These are phyloP conservation scores for Aphaenogaster floridana DNA, from an alignment of 1,140 invertebrate species.

Conservation along the genomic window DNA sequence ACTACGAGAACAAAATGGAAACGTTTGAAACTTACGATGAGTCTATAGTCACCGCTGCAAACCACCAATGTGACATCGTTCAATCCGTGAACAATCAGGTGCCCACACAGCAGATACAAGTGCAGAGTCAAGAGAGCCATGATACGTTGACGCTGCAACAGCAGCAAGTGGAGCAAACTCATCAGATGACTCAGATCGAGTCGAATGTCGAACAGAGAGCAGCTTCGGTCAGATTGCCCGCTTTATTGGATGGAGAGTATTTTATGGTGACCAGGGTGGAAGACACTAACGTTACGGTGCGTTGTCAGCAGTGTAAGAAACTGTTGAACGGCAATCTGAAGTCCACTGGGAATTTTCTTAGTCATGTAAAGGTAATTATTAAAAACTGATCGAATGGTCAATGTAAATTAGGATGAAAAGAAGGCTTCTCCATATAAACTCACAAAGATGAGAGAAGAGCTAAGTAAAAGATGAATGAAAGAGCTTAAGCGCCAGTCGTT, in stretches of 20 bases:
- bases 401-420: background rate
- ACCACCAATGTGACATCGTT: constrained; percentile 78
- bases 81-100: constrained; percentile 75
- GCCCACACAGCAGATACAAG: constrained; percentile 65
- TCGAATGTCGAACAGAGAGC: constrained; percentile 79
- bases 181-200: constrained; percentile 78
- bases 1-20: constrained; percentile 84
- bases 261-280: constrained; percentile 84
- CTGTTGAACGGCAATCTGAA: constrained; percentile 85
- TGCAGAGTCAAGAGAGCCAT: constrained; percentile 79
- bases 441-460: background rate
- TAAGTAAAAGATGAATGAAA: background rate
- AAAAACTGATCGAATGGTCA: background rate
- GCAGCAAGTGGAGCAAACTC: constrained; percentile 67
- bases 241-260: constrained; percentile 86
- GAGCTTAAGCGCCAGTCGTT: background rate
- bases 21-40: constrained; percentile 81
- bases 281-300: constrained; percentile 84
- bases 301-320: constrained; percentile 85
- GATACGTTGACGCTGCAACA: constrained; percentile 70
- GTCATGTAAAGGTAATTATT: constrained; percentile 84
- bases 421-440: background rate
- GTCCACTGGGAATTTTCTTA: constrained; percentile 86
- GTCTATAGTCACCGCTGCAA: constrained; percentile 77
- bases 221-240: constrained; percentile 83